A percentile compares a stretch with the other conserved stretches of the same genome.
phyloP scores from a whole-genome alignment of 2,888 invertebrate species.

The Asteroscopus sphinx region DNA sequence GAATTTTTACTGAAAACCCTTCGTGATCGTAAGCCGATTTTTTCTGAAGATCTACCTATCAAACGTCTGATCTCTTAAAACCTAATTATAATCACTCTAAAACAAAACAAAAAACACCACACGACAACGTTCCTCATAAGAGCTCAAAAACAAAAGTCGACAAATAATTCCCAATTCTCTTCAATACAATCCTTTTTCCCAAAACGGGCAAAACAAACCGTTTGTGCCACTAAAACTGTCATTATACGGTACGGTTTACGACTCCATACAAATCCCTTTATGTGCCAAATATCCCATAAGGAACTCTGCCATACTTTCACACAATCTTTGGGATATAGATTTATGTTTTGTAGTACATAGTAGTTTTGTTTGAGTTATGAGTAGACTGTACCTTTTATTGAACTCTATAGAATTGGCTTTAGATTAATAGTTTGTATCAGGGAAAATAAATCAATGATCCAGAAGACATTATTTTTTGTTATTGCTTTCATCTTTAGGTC shows the following conservation, averaged over 20 bases:
- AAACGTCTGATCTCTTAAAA: too few relatives aligned
- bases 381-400: constrained; percentile 5
- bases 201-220: constrained; percentile 36
- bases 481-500: too few relatives aligned
- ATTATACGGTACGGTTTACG: constrained; percentile 31
- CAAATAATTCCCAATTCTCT: constrained; percentile 22
- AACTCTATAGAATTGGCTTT: background rate
- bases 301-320: constrained; percentile 2
- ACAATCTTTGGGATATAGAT: constrained; percentile 1
- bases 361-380: constrained; percentile 2
- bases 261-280: constrained; percentile 22
- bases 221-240: constrained; percentile 36
- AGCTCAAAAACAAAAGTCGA: background rate
- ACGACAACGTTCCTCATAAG: background rate
- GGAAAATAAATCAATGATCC: background rate
- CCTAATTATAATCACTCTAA: too few relatives aligned
- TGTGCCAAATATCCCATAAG: background rate
- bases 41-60: too few relatives aligned
- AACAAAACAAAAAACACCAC: background rate
- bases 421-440: background rate
- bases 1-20: too few relatives aligned
- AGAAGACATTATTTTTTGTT: too few relatives aligned
- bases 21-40: too few relatives aligned
- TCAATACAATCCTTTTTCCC: background rate
- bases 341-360: background rate